Conservation (phyloP, 2,888 invertebrate species). For the Steinernema hermaphroditum region DNA sequence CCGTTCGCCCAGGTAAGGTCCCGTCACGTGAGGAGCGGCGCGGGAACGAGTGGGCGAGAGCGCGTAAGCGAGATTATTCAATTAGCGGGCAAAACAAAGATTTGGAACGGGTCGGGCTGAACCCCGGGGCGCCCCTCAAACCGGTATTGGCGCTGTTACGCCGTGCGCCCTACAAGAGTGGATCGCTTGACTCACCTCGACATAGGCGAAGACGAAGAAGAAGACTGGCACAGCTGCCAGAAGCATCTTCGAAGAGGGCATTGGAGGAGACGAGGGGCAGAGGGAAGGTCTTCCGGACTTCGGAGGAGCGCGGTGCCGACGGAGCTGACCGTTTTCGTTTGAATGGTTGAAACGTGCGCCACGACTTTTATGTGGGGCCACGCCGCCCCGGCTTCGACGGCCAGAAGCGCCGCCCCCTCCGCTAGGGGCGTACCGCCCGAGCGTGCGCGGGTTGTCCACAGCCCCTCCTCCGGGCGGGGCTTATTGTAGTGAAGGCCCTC, state of each 20-base stretch:
- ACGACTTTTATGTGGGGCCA: constrained; percentile 17
- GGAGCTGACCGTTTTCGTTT: constrained; percentile 9
- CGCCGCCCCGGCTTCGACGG: not conserved
- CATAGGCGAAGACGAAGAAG: not conserved
- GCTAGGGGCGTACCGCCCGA: not conserved
- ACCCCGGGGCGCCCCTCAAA: constrained; percentile 21
- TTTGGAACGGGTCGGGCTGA: not conserved
- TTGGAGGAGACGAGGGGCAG: no score
- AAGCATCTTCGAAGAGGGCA: not conserved
- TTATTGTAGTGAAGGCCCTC: constrained; percentile 15
- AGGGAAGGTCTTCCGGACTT: no score
- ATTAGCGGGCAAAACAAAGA: constrained; percentile 29
- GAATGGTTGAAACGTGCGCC: constrained; percentile 16
- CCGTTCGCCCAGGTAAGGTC: not conserved
- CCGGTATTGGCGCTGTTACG: constrained; percentile 10
- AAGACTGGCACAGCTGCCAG: not conserved
- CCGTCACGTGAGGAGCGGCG: constrained; percentile 22
- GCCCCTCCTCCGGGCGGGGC: not conserved
- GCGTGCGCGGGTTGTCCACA: not conserved
- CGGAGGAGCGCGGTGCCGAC: not conserved
- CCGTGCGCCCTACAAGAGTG: not conserved
- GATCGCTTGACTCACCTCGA: not conserved
- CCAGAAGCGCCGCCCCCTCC: not conserved
- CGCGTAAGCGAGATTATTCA: constrained; percentile 22
- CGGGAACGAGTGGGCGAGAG: constrained; percentile 21